Base-by-base conservation (phyloP, 2,113 vertebrate genomes). In the Isichthys henryi region DNA sequence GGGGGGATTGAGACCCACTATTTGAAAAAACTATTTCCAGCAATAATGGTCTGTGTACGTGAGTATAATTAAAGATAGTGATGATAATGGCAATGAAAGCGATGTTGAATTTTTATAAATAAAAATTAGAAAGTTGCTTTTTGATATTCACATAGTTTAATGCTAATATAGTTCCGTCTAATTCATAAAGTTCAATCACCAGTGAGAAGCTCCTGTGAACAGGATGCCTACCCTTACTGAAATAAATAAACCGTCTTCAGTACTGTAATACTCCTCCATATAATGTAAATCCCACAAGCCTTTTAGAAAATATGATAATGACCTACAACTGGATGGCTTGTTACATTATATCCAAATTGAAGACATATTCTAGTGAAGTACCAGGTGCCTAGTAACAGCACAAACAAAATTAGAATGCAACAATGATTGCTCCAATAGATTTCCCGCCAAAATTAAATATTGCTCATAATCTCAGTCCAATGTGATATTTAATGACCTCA, bases 381-480 rank as follows among this genome's bases (percentile, higher is more conserved):
- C 43, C 56, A 86, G 31, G 49, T 35, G 70, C 74, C 52, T 27
- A 56, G 15, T 50, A 56, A 17, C 8, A 83, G 35, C 50, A 62
- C 17, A 80, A 35, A 88, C n/a, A 80, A 21, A 80, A 90, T 53
- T 90, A 94, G 93, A 94, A 91, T 92, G 90, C 93, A 94, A 94
- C 94, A 95, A 95, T 96, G 94, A 95, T 95, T 94, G 94, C 94
- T 92, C 92, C 95, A 95, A 95, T 96, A 93, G 93, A 96, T 95
- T 96, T 96, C 95, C 94, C 95, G 93, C 93, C 94, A 96, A 94
- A 96, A 96, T 96, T 96, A 96, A 94, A 95, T 92, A 94, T 95
- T 93, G 94, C 94, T 95, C 92, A 96, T 96, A 94, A 96, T 96
- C 96, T 96, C 93, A 95, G 92, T 91, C 95, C 95, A 94, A 92